These are phyloP conservation scores for Bicyclus anynana DNA, from an alignment of 1,140 invertebrate genomes.

Conservation along the genomic window DNA sequence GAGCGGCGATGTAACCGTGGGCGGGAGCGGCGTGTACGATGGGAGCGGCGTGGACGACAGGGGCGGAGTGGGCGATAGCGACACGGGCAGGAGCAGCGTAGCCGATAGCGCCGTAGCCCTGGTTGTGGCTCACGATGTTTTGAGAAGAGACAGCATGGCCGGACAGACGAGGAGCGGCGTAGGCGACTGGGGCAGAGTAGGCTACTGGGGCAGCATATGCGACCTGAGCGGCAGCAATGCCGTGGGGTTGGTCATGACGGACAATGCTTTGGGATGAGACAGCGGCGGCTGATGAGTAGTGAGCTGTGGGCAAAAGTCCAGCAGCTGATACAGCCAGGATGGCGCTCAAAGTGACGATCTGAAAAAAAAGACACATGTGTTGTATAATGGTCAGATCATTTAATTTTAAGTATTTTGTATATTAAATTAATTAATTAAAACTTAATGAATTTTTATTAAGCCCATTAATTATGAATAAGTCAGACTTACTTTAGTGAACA, in stretches of 20 bases:
- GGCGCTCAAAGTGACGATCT: conserved; percentile 50
- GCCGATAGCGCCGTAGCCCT: neutral
- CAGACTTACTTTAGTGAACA: conserved; percentile 33
- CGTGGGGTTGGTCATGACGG: conserved; percentile 64
- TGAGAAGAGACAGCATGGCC: neutral
- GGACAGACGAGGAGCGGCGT: neutral
- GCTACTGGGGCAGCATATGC: conserved; percentile 1
- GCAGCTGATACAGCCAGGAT: conserved; percentile 48
- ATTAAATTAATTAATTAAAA: no score
- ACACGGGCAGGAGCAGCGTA: conserved; percentile 45
- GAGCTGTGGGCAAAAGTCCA: conserved; percentile 45
- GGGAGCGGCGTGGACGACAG: conserved; percentile 15
- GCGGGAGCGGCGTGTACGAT: conserved; percentile 25
- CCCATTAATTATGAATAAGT: no score
- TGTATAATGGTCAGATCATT: no score
- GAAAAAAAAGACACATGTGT: conserved; percentile 8
- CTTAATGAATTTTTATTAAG: no score
- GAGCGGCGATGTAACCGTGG: conserved; percentile 31
- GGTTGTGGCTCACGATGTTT: neutral
- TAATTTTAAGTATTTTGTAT: no score
- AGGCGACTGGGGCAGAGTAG: neutral
- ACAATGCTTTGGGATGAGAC: conserved; percentile 50
- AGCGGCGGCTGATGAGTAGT: conserved; percentile 39
- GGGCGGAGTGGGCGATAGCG: conserved; percentile 1
- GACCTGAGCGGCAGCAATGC: conserved; percentile 31